Evolutionary conservation across 1,140 invertebrate species (phyloP).

Genomic region (Zaprionus africanus): DNA sequence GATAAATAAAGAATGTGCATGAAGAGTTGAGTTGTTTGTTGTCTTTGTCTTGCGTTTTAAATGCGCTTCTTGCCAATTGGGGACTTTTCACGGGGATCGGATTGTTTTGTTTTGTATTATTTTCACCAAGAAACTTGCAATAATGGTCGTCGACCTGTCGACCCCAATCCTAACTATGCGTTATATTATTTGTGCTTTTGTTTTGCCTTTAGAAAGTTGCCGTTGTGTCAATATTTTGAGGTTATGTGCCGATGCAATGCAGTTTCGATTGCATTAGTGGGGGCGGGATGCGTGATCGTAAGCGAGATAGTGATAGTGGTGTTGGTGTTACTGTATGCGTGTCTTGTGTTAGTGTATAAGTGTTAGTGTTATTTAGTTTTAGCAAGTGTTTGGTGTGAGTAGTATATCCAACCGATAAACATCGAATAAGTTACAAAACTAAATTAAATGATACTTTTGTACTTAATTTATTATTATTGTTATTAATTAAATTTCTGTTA

Average conservation of each 20-base stretch:
- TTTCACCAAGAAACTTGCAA: constrained; percentile 3
- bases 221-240: constrained; percentile 9
- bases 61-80: constrained; percentile 21
- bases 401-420: constrained; percentile 42
- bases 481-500: background rate
- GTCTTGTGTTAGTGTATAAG: constrained; percentile 7
- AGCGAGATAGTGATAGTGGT: constrained; percentile 6
- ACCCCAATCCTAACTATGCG: constrained; percentile 24
- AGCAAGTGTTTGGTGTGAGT: constrained; percentile 21
- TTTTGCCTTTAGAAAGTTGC: background rate
- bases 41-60: constrained; percentile 21
- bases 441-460: background rate
- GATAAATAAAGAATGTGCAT: constrained; percentile 24
- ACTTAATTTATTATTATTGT: constrained; percentile 6
- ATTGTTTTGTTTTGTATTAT: background rate
- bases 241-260: constrained; percentile 12
- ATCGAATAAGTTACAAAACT: constrained; percentile 13
- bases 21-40: constrained; percentile 16
- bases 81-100: constrained; percentile 5
- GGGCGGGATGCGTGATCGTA: constrained; percentile 3
- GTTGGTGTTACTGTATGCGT: constrained; percentile 17
- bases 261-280: background rate
- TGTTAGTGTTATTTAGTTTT: background rate
- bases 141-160: constrained; percentile 35
- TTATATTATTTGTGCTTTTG: background rate